These are phyloP conservation scores for Anniella stebbinsi DNA, from an alignment of 2,797 vertebrate species.

Conservation along the genomic window DNA sequence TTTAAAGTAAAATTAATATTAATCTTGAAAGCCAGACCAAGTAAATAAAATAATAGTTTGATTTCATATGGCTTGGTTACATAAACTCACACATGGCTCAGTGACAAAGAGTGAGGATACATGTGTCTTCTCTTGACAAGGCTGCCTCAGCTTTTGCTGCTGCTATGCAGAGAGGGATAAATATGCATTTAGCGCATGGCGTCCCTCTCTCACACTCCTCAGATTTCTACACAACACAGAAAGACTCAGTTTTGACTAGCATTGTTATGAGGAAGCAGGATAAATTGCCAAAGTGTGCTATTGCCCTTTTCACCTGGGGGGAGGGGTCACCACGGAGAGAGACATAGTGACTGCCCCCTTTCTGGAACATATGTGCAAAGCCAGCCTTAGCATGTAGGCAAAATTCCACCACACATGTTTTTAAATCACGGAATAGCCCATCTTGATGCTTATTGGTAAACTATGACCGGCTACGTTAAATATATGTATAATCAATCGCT, in stretches of 20 bases:
- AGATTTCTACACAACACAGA: neutral
- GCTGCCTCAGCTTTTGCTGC: neutral
- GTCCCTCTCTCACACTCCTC: neutral
- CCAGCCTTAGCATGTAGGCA: conserved; percentile 7
- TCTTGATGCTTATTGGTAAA: conserved; percentile 46
- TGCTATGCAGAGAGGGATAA: neutral
- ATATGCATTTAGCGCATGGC: neutral
- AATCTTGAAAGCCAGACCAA: conserved; percentile 72
- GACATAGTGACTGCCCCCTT: neutral
- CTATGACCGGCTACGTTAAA: conserved; percentile 50
- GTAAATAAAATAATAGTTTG: conserved; percentile 55
- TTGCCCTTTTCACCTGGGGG: neutral
- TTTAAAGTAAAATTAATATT: conserved; percentile 63
- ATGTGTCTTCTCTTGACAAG: neutral
- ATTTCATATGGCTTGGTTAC: conserved; percentile 56
- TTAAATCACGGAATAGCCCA: conserved; percentile 49
- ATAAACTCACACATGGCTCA: conserved; percentile 43
- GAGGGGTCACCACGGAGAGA: neutral
- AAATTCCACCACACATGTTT: conserved; percentile 50
- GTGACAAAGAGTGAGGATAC: neutral
- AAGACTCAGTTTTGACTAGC: neutral
- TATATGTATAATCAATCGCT: conserved; percentile 31
- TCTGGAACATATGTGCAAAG: neutral
- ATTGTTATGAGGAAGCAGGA: neutral
- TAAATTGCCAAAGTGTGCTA: neutral